These are phyloP conservation scores for Oxyruncus cristatus DNA, from an alignment of 2,113 vertebrate species.

Conservation along the genomic window DNA sequence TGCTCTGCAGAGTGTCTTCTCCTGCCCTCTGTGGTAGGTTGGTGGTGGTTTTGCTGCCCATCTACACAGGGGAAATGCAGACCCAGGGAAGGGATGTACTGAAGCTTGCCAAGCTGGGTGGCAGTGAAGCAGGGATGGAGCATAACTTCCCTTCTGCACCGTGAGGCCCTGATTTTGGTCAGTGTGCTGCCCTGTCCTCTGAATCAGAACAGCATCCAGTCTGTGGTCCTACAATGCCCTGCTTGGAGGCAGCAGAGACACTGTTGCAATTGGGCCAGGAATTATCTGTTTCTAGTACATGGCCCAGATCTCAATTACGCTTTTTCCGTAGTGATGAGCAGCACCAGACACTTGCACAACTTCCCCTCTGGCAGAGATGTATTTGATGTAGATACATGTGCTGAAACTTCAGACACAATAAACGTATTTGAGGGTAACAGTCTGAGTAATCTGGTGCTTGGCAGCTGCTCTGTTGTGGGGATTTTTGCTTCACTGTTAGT, in stretches of 20 bases:
- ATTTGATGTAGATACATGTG: slow-evolving; percentile 3
- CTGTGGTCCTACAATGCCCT: background rate
- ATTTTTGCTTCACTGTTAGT: slow-evolving; percentile 35
- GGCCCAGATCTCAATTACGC: background rate
- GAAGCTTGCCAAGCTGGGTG: background rate
- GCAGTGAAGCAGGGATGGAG: background rate
- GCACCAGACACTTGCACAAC: slow-evolving; percentile 17
- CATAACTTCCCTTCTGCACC: accelerated
- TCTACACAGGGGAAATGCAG: background rate
- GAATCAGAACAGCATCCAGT: background rate
- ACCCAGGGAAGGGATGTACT: background rate
- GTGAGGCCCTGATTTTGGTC: background rate
- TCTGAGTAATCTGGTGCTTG: slow-evolving; percentile 59
- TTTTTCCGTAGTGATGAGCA: background rate
- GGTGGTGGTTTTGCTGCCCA: no score
- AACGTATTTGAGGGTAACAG: background rate
- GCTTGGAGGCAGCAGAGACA: background rate
- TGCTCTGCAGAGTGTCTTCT: accelerated
- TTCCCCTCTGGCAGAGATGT: slow-evolving; percentile 12
- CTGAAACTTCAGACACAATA: slow-evolving; percentile 25
- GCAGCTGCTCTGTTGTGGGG: slow-evolving; percentile 33
- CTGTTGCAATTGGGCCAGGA: background rate
- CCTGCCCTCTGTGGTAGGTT: accelerated
- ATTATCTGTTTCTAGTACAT: background rate
- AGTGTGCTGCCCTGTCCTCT: background rate